Percentiles rank a stretch among this genome's conserved stretches.
These are phyloP conservation scores for Pammene fasciana DNA, from an alignment of 2,888 invertebrate genomes.

Conservation along the genomic window DNA sequence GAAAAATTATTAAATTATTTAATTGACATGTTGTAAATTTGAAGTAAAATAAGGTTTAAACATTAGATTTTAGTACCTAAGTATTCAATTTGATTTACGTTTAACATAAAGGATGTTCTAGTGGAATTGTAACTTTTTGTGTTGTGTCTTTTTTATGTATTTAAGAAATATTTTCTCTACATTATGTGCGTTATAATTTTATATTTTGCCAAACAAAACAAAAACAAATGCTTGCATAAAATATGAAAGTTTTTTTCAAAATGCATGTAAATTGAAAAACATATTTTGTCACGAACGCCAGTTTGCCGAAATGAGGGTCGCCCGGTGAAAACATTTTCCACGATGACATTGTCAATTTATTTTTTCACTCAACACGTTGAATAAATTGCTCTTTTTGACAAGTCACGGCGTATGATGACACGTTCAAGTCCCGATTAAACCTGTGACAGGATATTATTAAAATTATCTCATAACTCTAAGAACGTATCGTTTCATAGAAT, in stretches of 20 bases:
- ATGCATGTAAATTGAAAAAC: slow-evolving; percentile 39
- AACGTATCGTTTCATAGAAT: background rate
- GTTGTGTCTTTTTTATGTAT: too few species aligned
- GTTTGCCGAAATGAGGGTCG: slow-evolving; percentile 37
- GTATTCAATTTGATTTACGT: too few species aligned
- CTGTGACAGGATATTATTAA: slow-evolving; percentile 37
- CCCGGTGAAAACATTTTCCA: slow-evolving; percentile 34
- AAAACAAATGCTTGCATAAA: background rate
- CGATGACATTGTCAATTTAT: slow-evolving; percentile 42
- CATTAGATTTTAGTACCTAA: too few species aligned
- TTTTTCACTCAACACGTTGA: slow-evolving; percentile 41
- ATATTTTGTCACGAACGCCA: slow-evolving; percentile 40
- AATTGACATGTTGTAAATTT: slow-evolving; percentile 1
- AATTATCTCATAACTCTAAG: slow-evolving; percentile 9
- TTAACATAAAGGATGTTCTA: too few species aligned
- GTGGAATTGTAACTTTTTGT: too few species aligned
- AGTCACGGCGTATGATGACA: slow-evolving; percentile 41
- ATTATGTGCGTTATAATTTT: too few species aligned
- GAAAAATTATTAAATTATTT: slow-evolving; percentile 5
- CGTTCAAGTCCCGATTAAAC: slow-evolving; percentile 36
- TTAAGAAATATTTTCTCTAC: too few species aligned
- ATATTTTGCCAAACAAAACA: background rate
- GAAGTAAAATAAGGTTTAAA: too few species aligned
- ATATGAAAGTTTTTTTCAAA: background rate
- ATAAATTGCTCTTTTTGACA: slow-evolving; percentile 42